Base-by-base conservation (phyloP, 2,888 invertebrate genomes). In the Julus scanicus region DNA sequence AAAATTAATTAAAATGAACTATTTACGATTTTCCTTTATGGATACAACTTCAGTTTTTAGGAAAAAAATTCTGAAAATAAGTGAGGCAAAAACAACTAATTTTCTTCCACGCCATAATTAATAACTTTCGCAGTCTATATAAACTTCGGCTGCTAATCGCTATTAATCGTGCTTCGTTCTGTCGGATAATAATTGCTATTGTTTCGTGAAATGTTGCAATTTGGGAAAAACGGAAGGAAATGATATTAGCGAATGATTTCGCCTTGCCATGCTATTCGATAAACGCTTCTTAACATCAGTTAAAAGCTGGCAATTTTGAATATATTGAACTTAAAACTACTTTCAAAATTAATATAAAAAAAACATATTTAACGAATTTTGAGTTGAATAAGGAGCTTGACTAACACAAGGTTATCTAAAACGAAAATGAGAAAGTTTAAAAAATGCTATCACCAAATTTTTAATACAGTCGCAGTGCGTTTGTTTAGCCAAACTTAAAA, bases 161-260 rank as follows among this genome's bases (percentile, higher is more conserved):
- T n/a, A 57, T 57, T 57, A 57, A 57, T 57, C 57, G 13, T 4
- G 57, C 8, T 57, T 17, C 57, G n/a, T n/a, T 57, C 57, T n/a
- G 57, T 8, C 57, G 17, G 57, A n/a, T 57, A n/a, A 57, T 57
- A 57, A 57, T 57, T 57, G 57, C 57, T 57, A 57, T 57, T 57
- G 57, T 57, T 57, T 57, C n/a, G 57, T 57, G 57, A 57, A 57
- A 57, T 57, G 57, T 17, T 57, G 57, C 4, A 57, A 57, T 57
- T 57, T 57, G n/a, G 57, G 57, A 57, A n/a, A 17, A 57, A 57
- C 57, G 57, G 57, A 57, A 57, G 57, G 57, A 57, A 57, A 57
- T 13, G n/a, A 57, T n/a, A n/a, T 57, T 57, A 57, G n/a, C n/a
- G n/a, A n/a, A 57, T 57, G n/a, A 57, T n/a, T 57, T 57, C 5